A percentile compares a stretch with the other conserved stretches of the same genome.
Evolutionary conservation across 2,797 vertebrate species (phyloP).

Genomic region (Acanthurus lineatus): DNA sequence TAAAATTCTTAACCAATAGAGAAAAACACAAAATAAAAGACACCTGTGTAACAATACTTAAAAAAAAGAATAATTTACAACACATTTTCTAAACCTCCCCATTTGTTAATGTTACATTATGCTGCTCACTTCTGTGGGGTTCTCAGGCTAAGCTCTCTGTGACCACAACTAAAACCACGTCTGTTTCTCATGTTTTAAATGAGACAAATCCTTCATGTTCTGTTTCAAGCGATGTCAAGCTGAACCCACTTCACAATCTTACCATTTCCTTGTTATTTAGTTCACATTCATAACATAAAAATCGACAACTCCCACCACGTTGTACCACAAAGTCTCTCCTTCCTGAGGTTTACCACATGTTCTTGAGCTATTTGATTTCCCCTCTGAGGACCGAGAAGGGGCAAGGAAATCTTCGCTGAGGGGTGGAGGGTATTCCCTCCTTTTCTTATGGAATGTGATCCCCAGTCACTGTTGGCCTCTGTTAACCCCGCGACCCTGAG

Average conservation of each 20-base stretch:
- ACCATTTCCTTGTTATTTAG: conserved; percentile 50
- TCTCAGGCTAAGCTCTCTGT: conserved; percentile 22
- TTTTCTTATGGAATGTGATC: conserved; percentile 88
- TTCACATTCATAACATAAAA: conserved; percentile 55
- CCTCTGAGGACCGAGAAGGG: conserved; percentile 60
- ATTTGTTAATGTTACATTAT: conserved; percentile 12
- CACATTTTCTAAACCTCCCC: conserved; percentile 13
- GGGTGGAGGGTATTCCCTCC: conserved; percentile 57
- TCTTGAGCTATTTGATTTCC: conserved; percentile 67
- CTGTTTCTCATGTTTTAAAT: conserved; percentile 37
- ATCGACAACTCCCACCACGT: conserved; percentile 44
- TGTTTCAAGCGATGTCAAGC: conserved; percentile 40
- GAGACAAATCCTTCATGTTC: conserved; percentile 52
- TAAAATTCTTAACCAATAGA: not conserved
- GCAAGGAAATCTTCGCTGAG: conserved; percentile 44
- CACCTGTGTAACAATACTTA: conserved; percentile 13
- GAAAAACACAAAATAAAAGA: conserved; percentile 16
- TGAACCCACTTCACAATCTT: conserved; percentile 32
- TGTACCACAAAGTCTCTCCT: conserved; percentile 57
- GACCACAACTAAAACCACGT: conserved; percentile 48
- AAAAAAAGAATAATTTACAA: not conserved
- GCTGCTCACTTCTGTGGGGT: conserved; percentile 16
- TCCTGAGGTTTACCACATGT: conserved; percentile 64
- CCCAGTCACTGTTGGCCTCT: conserved; percentile 87
- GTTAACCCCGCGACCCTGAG: conserved; percentile 83